Evolutionary conservation across 2,888 invertebrate genomes (phyloP).

Genomic region (Leptinotarsa juncta): DNA sequence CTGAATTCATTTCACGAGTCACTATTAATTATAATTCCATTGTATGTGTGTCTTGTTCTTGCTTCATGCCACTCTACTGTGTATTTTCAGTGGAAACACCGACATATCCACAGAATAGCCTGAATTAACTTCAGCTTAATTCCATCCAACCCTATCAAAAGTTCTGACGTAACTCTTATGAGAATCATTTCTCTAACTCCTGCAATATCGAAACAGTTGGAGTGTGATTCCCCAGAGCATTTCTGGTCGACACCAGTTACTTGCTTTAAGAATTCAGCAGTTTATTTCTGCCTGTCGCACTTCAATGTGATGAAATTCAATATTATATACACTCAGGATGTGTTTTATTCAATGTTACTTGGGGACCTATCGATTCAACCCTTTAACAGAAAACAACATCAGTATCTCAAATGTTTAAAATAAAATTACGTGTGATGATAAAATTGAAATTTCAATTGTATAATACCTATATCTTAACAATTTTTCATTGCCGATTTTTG

Average conservation of each 20-base stretch:
- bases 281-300: conserved; percentile 66
- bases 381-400: too few species aligned
- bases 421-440: too few species aligned
- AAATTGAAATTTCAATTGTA: too few species aligned
- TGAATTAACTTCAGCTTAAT: conserved; percentile 33
- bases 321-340: conserved; percentile 35
- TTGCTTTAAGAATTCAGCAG: conserved; percentile 67
- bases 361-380: too few species aligned
- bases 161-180: conserved; percentile 39
- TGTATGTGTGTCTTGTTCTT: not conserved
- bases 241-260: conserved; percentile 65
- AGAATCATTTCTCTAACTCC: conserved; percentile 38
- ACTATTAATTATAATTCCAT: not conserved
- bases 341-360: not conserved
- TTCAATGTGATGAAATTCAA: conserved; percentile 67
- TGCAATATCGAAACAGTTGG: conserved; percentile 64
- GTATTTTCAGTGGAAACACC: not conserved
- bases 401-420: too few species aligned
- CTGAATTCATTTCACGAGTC: too few species aligned
- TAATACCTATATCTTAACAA: too few species aligned
- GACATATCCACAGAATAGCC: conserved; percentile 4
- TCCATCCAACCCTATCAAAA: conserved; percentile 37
- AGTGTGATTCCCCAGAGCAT: conserved; percentile 63
- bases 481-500: too few species aligned
- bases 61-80: not conserved